A percentile compares a stretch with the other conserved stretches of the same genome.
Evolutionary conservation across 2,113 vertebrate genomes (phyloP).

Genomic region (Bucco capensis): DNA sequence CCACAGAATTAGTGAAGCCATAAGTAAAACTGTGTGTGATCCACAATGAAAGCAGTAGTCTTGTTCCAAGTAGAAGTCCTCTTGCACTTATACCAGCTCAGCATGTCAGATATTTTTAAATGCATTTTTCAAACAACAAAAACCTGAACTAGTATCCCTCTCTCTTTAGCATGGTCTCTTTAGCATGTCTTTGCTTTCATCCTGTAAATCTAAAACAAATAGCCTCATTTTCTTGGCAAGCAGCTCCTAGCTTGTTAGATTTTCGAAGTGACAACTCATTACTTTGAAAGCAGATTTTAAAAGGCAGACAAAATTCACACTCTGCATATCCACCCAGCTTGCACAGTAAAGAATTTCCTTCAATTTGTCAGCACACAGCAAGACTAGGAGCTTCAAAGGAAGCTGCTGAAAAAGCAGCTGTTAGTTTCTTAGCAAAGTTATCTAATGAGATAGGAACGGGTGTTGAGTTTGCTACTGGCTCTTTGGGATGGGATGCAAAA

Average conservation of each 20-base stretch:
- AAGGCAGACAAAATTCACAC: not conserved
- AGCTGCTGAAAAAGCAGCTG: not conserved
- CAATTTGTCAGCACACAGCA: conserved; percentile 13
- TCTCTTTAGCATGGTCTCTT: not conserved
- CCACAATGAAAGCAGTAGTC: not conserved
- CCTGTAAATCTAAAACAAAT: not conserved
- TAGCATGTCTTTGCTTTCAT: conserved; percentile 1
- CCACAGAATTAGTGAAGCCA: not conserved
- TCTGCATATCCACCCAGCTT: not conserved
- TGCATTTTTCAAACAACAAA: not conserved
- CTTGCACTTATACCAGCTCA: not conserved
- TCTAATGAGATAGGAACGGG: not conserved
- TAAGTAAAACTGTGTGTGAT: not conserved
- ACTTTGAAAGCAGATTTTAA: not conserved
- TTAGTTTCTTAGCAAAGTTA: not conserved
- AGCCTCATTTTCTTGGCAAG: not conserved
- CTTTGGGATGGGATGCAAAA: not conserved
- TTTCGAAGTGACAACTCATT: not conserved
- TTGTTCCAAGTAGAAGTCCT: not conserved
- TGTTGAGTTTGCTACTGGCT: not conserved
- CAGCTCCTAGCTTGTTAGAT: not conserved
- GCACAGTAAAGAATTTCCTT: not conserved
- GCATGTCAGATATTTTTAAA: not conserved
- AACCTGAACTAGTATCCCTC: not conserved
- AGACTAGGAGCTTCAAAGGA: not conserved